A percentile compares a stretch with the other conserved stretches of the same genome.
Conservation (phyloP, 2,888 invertebrate genomes). For the Neelides folsomi region DNA sequence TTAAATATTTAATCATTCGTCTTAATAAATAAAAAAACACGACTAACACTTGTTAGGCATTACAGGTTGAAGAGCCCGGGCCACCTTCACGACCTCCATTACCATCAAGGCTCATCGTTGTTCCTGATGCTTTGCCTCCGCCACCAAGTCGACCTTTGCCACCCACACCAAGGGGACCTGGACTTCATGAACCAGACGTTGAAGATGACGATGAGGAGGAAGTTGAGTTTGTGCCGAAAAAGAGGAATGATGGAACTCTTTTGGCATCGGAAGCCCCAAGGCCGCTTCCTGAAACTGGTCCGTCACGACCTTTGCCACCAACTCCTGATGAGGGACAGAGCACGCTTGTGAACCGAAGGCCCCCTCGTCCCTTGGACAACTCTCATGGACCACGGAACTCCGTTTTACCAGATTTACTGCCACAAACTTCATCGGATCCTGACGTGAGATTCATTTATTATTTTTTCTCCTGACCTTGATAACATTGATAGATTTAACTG, state of each 20-base stretch:
- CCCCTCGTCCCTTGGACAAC: slow-evolving; percentile 11
- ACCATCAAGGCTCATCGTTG: slow-evolving; percentile 78
- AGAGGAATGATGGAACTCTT: slow-evolving; percentile 80
- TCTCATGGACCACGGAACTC: slow-evolving; percentile 57
- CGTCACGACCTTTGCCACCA: slow-evolving; percentile 83
- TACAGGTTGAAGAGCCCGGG: slow-evolving; percentile 54
- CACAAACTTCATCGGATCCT: slow-evolving; percentile 45
- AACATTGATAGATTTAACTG: no score
- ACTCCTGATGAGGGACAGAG: slow-evolving; percentile 64
- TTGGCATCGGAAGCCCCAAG: slow-evolving; percentile 92
- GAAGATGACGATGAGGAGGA: slow-evolving; percentile 67
- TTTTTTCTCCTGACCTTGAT: not conserved
- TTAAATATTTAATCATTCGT: no score
- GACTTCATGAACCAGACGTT: slow-evolving; percentile 24
- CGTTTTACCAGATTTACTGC: slow-evolving; percentile 86
- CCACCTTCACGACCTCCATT: slow-evolving; percentile 77
- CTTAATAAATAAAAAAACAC: not conserved
- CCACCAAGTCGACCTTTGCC: slow-evolving; percentile 64
- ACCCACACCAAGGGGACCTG: slow-evolving; percentile 50
- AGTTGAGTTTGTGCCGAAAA: slow-evolving; percentile 34
- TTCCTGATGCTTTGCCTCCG: slow-evolving; percentile 69
- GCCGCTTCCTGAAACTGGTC: slow-evolving; percentile 61
- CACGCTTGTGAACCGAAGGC: slow-evolving; percentile 30
- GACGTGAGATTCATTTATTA: slow-evolving; percentile 22
- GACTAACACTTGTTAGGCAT: slow-evolving; percentile 8